Conservation (phyloP, 2,797 vertebrate species). For the Notolepis coatsorum region DNA sequence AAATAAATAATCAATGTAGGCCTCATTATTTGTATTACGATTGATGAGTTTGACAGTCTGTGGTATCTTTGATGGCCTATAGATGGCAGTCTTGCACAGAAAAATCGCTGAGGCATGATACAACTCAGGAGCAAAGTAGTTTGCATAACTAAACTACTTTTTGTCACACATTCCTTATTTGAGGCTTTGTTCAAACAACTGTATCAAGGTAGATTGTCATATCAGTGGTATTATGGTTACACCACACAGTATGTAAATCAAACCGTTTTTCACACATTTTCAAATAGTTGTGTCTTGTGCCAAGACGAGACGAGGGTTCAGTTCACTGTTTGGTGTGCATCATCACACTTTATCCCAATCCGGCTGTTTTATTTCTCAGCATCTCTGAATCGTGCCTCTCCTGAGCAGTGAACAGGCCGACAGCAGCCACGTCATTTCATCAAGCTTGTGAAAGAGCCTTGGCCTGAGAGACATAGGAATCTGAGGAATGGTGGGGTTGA, state of each 20-base stretch:
- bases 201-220: conserved; percentile 10
- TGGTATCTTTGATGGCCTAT: conserved; percentile 22
- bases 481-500: conserved; percentile 68
- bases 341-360: too few relatives aligned
- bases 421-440: conserved; percentile 2
- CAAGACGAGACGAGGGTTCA: background rate
- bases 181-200: conserved; percentile 7
- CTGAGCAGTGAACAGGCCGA: conserved; percentile 4
- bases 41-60: background rate
- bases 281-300: too few relatives aligned
- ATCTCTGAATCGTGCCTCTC: conserved; percentile 10
- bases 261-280: background rate
- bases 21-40: background rate
- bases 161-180: conserved; percentile 18
- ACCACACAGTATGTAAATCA: background rate
- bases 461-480: conserved; percentile 54
- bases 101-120: background rate
- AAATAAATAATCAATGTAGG: conserved; percentile 46
- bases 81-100: conserved; percentile 71
- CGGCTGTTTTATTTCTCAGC: conserved; percentile 6
- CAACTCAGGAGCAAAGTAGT: background rate
- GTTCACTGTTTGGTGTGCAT: background rate
- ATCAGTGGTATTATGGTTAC: too few relatives aligned
- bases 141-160: background rate
- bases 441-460: conserved; percentile 52